Evolutionary conservation across 2,888 invertebrate genomes (phyloP).

Genomic region (Drosophila aldrichi): DNA sequence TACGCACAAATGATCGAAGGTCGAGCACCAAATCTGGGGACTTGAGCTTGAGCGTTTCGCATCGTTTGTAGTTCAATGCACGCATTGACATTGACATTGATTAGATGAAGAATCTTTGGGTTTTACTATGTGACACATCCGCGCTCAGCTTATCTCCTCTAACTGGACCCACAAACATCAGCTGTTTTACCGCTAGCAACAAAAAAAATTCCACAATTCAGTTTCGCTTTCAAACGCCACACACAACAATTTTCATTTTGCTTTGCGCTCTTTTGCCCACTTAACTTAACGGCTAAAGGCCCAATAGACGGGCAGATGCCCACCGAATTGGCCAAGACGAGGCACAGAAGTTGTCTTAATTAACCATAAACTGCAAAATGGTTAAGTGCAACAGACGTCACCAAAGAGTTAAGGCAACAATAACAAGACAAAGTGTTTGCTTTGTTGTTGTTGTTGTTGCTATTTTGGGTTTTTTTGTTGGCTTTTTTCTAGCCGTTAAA

Average conservation of each 20-base stretch:
- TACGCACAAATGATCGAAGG: conserved; percentile 41
- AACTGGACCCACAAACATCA: conserved; percentile 15
- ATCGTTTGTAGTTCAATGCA: conserved; percentile 53
- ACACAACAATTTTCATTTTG: conserved; percentile 37
- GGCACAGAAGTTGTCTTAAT: conserved; percentile 75
- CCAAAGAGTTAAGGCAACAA: conserved; percentile 40
- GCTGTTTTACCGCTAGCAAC: background rate
- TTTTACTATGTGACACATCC: background rate
- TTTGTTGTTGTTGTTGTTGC: conserved; percentile 45
- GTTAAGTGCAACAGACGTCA: conserved; percentile 69
- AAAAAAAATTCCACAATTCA: conserved; percentile 14
- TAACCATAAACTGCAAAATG: conserved; percentile 67
- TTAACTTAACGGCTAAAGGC: conserved; percentile 31
- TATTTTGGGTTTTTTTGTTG: conserved; percentile 9
- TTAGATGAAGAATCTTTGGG: background rate
- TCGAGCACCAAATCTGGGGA: conserved; percentile 8
- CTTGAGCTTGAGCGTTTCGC: background rate
- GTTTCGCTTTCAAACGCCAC: conserved; percentile 63
- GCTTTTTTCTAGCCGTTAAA: conserved; percentile 67
- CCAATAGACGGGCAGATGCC: conserved; percentile 24
- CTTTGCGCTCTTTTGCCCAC: conserved; percentile 36
- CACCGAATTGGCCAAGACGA: conserved; percentile 53
- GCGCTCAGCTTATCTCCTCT: conserved; percentile 9
- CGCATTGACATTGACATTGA: conserved; percentile 53
- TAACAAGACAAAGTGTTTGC: conserved; percentile 57